Conservation (phyloP, 2,888 invertebrate species). For the Ganaspis brasiliensis region DNA sequence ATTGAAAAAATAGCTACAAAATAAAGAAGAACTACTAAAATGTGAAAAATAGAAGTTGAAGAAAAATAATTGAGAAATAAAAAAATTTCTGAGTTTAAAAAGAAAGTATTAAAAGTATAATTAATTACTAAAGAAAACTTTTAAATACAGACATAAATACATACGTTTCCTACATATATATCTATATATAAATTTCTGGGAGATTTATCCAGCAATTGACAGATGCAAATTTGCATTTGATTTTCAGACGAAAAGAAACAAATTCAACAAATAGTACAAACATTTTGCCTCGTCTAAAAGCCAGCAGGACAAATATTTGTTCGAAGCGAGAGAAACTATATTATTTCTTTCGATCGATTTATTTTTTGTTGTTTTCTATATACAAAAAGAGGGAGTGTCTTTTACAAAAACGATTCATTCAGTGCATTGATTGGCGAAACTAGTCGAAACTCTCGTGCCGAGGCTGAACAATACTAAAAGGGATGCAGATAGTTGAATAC, state of each 20-base stretch:
- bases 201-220: too few species aligned
- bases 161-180: too few species aligned
- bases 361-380: neutral
- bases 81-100: too few species aligned
- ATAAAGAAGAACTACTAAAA: too few species aligned
- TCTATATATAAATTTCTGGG: too few species aligned
- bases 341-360: neutral
- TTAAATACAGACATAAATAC: too few species aligned
- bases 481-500: conserved; percentile 20
- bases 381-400: neutral
- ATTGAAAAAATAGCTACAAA: too few species aligned
- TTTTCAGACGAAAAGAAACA: neutral
- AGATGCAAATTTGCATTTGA: too few species aligned
- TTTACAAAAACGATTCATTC: conserved; percentile 23
- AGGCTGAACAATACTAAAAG: conserved; percentile 14
- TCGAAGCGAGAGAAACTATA: neutral
- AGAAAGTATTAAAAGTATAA: too few species aligned
- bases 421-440: conserved; percentile 28
- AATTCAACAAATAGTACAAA: neutral
- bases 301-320: neutral
- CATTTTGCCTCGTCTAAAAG: neutral
- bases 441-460: neutral
- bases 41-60: too few species aligned
- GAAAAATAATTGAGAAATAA: too few species aligned
- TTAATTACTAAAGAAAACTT: too few species aligned